Evolutionary conservation across 2,888 invertebrate genomes (phyloP).

Genomic region (Aplocera efformata): DNA sequence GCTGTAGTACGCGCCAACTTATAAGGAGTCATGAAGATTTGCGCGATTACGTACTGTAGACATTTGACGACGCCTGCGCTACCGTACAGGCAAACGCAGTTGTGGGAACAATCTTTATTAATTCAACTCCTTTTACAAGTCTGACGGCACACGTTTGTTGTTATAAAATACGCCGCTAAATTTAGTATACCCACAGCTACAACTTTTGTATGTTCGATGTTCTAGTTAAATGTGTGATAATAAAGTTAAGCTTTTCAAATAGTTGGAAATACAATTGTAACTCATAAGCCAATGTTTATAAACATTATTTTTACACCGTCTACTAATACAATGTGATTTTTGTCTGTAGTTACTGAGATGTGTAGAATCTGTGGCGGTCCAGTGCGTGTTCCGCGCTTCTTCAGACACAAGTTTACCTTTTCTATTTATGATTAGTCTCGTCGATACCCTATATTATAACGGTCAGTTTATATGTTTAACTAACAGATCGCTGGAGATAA

Average conservation of each 20-base stretch:
- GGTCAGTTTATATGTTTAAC: too few relatives aligned
- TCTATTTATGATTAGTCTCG: too few relatives aligned
- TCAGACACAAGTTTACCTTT: neutral
- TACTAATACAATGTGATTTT: conserved; percentile 70
- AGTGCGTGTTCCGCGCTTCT: conserved; percentile 22
- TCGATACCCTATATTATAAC: too few relatives aligned
- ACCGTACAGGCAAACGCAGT: conserved; percentile 29
- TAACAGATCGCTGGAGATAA: too few relatives aligned
- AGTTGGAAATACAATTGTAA: conserved; percentile 76
- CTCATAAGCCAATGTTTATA: conserved; percentile 75
- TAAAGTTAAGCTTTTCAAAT: conserved; percentile 75
- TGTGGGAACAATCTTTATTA: conserved; percentile 44
- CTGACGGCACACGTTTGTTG: conserved; percentile 45
- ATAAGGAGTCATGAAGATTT: too few relatives aligned
- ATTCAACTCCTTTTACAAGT: conserved; percentile 47
- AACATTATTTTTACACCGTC: conserved; percentile 79
- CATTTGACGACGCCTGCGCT: conserved; percentile 24
- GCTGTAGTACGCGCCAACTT: too few relatives aligned
- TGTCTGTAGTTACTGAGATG: conserved; percentile 62
- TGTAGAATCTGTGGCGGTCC: conserved; percentile 60
- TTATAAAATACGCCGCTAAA: conserved; percentile 40
- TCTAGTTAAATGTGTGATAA: conserved; percentile 77
- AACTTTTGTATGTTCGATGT: conserved; percentile 71
- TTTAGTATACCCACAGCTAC: conserved; percentile 42
- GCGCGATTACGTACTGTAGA: too few relatives aligned